A percentile compares a stretch with the other conserved stretches of the same genome.
These are phyloP conservation scores for Gymnothorax reevesii DNA, from an alignment of 2,797 vertebrate species.

Conservation along the genomic window DNA sequence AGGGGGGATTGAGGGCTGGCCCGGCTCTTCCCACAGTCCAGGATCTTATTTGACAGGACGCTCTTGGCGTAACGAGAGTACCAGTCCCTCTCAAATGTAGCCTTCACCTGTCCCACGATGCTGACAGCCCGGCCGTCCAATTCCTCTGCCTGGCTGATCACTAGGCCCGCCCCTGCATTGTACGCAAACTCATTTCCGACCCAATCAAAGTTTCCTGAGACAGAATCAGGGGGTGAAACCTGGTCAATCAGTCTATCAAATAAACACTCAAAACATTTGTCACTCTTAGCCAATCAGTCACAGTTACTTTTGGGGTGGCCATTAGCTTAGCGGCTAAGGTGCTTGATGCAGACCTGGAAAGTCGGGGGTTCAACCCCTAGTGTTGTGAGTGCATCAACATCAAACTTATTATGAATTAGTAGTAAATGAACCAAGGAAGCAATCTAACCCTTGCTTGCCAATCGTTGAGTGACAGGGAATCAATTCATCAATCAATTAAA, in stretches of 20 bases:
- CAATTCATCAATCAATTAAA: background rate
- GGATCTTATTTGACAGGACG: constrained; percentile 81
- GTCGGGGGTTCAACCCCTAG: too few species aligned
- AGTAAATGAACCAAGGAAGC: too few species aligned
- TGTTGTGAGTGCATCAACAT: too few species aligned
- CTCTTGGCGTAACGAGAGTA: constrained; percentile 83
- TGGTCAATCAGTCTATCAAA: background rate
- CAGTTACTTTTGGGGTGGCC: background rate
- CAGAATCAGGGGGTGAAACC: constrained; percentile 35
- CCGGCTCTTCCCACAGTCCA: constrained; percentile 78
- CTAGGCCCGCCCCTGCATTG: constrained; percentile 88
- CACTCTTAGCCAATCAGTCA: background rate
- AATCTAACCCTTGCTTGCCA: too few species aligned
- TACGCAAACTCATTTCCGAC: constrained; percentile 87
- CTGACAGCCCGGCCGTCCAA: constrained; percentile 71
- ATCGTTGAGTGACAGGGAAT: too few species aligned
- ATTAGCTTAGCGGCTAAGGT: too few species aligned
- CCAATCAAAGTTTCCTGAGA: constrained; percentile 92
- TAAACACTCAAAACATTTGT: background rate
- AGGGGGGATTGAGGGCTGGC: constrained; percentile 58
- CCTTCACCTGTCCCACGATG: constrained; percentile 83
- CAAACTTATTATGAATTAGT: too few species aligned
- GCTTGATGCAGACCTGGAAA: too few species aligned
- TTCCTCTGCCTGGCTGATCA: constrained; percentile 81
- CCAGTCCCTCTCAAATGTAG: constrained; percentile 91